Base-by-base conservation (phyloP, 2,888 invertebrate genomes). In the Amiota minor region DNA sequence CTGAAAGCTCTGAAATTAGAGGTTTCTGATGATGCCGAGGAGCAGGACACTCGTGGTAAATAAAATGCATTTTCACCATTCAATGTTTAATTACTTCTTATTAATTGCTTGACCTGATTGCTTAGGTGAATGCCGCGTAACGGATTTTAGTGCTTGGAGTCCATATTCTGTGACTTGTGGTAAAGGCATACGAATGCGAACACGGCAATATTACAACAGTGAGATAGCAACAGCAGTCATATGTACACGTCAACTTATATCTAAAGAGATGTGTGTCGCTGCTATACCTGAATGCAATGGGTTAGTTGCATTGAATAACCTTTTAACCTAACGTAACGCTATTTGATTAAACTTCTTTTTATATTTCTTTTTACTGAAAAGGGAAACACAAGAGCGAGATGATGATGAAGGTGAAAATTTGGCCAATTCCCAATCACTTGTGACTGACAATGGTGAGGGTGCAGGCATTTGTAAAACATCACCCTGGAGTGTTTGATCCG, bases 261-360 rank as follows among this genome's bases (percentile, higher is more conserved):
- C 94, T 72, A 97, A 96, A 89, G 97, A 98, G 91, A 96, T 97
- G 95, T 98, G 98, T 88, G 95, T 95, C 55, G 95, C 96, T 8
- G 90, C 91, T 16, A 89, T 93, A 49, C 90, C 95, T 0, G 95
- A 95, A 89, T 96, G 96, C 90, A 50, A 74, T 1, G 92, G 92
- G 95, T 94, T 85, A 92, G 93, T 77, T 56, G 9, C 23, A 49
- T 8, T 50, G 20, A 59, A 11, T 59, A n/a, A n/a, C 20, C 59
- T 16, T 18, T 35, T 18, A 16, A 4, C 9, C 20, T 14, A 64
- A 11, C 9, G 1, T 45, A 45, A 1, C 16, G 10, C 55, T 9
- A 4, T 0, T 53, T 53, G 4, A 53, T 53, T 53, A 3, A 14
- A 53, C 2, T 16, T 23, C 35, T 14, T 12, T 73, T 74, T n/a